These are phyloP conservation scores for Nyctibius bracteatus DNA, from an alignment of 2,113 vertebrate species.

Conservation along the genomic window DNA sequence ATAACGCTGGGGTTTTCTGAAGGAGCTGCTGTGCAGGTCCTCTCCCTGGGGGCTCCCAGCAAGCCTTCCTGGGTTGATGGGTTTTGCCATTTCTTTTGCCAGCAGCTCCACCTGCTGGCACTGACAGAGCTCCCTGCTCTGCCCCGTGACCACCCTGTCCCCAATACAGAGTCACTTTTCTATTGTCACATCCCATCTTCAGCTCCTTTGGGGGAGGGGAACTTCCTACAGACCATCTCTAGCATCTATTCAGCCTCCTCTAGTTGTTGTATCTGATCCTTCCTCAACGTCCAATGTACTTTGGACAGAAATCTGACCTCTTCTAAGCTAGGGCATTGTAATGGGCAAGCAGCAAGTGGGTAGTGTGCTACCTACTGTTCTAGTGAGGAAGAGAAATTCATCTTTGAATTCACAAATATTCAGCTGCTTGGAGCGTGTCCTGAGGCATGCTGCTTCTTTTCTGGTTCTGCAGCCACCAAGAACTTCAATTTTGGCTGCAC, in stretches of 20 bases:
- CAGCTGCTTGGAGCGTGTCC: background rate
- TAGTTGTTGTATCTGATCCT: background rate
- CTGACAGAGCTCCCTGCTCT: background rate
- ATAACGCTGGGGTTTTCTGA: accelerated
- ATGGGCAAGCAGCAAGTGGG: background rate
- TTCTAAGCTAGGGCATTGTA: background rate
- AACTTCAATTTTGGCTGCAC: background rate
- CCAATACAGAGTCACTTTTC: accelerated
- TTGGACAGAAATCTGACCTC: background rate
- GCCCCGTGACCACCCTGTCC: background rate
- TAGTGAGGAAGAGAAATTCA: background rate
- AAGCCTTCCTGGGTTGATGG: background rate
- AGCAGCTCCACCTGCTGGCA: slow-evolving; percentile 57
- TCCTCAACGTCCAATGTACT: background rate
- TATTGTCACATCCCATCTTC: background rate
- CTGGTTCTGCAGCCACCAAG: background rate
- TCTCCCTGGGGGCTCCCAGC: background rate
- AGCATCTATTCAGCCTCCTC: background rate
- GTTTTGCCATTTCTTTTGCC: background rate
- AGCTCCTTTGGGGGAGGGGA: background rate
- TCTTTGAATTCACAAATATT: background rate
- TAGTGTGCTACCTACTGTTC: background rate
- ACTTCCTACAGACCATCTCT: background rate
- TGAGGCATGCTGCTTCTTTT: background rate
- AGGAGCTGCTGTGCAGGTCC: background rate